Conservation (phyloP, 1,140 invertebrate species). For the Drosophila simulans region DNA sequence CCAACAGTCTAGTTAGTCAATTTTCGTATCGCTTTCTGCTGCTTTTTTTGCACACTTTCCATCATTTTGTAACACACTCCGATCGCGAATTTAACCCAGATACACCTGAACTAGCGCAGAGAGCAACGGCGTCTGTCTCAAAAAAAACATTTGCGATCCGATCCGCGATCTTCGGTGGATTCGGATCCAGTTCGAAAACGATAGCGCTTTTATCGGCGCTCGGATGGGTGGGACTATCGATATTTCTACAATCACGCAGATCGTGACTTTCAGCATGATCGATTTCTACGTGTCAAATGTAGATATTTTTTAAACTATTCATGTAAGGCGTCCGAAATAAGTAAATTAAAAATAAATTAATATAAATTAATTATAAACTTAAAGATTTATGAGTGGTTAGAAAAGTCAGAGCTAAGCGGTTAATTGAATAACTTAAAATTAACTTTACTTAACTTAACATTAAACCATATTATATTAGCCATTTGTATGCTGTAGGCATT, state of each 20-base stretch:
- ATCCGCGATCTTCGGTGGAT: neutral
- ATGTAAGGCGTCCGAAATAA: too few relatives aligned
- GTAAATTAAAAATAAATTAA: too few relatives aligned
- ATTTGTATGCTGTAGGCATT: too few relatives aligned
- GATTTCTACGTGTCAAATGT: neutral
- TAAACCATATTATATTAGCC: too few relatives aligned
- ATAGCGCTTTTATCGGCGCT: neutral
- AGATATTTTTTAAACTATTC: neutral
- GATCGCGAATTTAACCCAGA: conserved; percentile 80
- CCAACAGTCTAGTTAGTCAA: conserved; percentile 49
- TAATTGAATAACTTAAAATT: too few relatives aligned
- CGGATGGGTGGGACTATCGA: neutral
- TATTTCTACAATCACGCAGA: neutral
- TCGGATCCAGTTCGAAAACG: conserved; percentile 7
- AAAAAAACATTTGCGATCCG: conserved; percentile 18
- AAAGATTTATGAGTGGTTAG: neutral
- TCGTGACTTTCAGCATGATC: neutral
- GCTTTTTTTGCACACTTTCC: conserved; percentile 75
- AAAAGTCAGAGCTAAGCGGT: too few relatives aligned
- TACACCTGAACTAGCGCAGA: conserved; percentile 50
- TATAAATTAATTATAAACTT: too few relatives aligned
- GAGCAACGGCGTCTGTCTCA: conserved; percentile 23
- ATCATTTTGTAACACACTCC: conserved; percentile 77
- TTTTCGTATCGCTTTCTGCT: conserved; percentile 55
- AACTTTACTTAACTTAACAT: too few relatives aligned